Conservation (phyloP, 1,140 invertebrate genomes). For the Chelonus insularis region DNA sequence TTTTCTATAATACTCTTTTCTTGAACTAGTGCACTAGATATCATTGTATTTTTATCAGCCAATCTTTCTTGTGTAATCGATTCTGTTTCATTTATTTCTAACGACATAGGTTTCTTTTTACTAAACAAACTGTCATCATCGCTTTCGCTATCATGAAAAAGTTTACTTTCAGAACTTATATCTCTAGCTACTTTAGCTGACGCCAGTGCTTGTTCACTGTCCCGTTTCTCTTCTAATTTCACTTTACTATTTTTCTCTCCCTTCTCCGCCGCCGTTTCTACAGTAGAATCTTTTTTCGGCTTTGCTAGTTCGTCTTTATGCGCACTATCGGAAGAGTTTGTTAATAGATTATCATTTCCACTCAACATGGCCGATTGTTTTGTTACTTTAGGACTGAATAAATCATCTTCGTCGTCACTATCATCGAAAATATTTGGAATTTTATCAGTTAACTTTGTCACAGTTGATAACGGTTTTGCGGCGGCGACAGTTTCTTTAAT, state of each 20-base stretch:
- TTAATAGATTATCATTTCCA: neutral
- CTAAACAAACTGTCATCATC: constrained; percentile 44
- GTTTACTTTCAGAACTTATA: constrained; percentile 12
- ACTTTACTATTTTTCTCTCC: constrained; percentile 17
- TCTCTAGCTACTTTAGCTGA: constrained; percentile 3
- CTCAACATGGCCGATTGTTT: constrained; percentile 10
- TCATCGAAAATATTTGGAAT: constrained; percentile 36
- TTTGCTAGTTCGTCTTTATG: too few relatives aligned
- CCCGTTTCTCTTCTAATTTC: constrained; percentile 14
- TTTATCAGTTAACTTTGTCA: neutral
- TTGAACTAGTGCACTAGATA: neutral
- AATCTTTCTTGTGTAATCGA: too few relatives aligned
- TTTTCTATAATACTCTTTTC: constrained; percentile 8
- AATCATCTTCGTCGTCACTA: constrained; percentile 35
- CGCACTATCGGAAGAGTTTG: too few relatives aligned
- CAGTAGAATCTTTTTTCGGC: neutral
- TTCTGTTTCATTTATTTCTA: too few relatives aligned
- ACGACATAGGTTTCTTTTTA: constrained; percentile 15
- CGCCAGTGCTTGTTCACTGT: constrained; percentile 1
- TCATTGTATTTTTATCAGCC: neutral
- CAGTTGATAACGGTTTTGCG: neutral
- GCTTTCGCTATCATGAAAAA: constrained; percentile 41
- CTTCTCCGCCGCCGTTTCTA: neutral
- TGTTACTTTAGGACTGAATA: constrained; percentile 23
- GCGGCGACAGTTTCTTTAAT: neutral